These are phyloP conservation scores for Athene noctua DNA, from an alignment of 2,113 vertebrate genomes.

Conservation along the genomic window DNA sequence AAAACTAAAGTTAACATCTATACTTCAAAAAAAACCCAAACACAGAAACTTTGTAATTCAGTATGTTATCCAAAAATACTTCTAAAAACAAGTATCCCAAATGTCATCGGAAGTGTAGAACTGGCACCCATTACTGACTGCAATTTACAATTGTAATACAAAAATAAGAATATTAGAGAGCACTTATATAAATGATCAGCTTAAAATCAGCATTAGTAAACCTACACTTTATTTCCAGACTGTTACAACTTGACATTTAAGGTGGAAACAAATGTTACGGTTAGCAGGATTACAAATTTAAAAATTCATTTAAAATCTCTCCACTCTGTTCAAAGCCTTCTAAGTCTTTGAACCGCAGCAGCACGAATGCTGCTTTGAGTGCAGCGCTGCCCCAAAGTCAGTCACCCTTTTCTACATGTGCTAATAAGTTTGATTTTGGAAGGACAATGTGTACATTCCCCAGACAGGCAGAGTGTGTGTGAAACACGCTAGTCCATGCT, in stretches of 20 bases:
- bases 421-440: slow-evolving; percentile 85
- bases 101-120: neutral
- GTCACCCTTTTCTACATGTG: slow-evolving; percentile 83
- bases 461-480: slow-evolving; percentile 79
- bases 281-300: slow-evolving; percentile 46
- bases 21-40: neutral
- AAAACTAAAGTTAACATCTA: neutral
- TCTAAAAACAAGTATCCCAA: neutral
- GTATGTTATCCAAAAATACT: neutral
- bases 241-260: slow-evolving; percentile 52
- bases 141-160: neutral
- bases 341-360: slow-evolving; percentile 67
- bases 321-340: slow-evolving; percentile 54
- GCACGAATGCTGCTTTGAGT: slow-evolving; percentile 35
- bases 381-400: slow-evolving; percentile 75
- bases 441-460: slow-evolving; percentile 85
- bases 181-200: neutral
- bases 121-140: neutral
- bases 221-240: slow-evolving; percentile 33
- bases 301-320: slow-evolving; percentile 59
- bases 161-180: neutral
- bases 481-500: slow-evolving; percentile 80
- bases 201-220: slow-evolving; percentile 36
- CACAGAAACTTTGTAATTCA: accelerated
- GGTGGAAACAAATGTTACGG: slow-evolving; percentile 27